These are phyloP conservation scores for Bembecia ichneumoniformis DNA, from an alignment of 2,888 invertebrate species.

Conservation along the genomic window DNA sequence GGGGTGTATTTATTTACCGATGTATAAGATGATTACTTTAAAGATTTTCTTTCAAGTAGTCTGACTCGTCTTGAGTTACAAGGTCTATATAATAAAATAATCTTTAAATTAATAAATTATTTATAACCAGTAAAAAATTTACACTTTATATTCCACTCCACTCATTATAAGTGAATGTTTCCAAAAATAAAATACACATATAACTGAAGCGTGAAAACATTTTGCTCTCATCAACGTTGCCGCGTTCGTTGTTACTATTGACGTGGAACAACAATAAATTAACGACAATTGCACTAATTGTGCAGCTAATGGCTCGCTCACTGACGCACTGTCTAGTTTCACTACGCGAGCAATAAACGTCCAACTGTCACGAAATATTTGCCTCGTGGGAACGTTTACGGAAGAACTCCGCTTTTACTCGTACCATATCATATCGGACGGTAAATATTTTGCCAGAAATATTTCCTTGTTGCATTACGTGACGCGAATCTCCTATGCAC, in stretches of 20 bases:
- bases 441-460: conserved; percentile 24
- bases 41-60: no score
- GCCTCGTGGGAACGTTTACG: conserved; percentile 40
- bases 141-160: no score
- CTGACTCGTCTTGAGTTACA: no score
- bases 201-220: no score
- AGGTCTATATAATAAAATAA: no score
- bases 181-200: no score
- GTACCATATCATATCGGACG: conserved; percentile 11
- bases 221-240: conserved; percentile 5
- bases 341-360: conserved; percentile 41
- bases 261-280: conserved; percentile 55
- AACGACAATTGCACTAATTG: conserved; percentile 69
- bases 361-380: conserved; percentile 40
- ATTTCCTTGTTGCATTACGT: conserved; percentile 43
- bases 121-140: no score
- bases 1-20: no score
- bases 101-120: no score
- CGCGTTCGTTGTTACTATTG: conserved; percentile 22
- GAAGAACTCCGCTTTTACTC: conserved; percentile 5
- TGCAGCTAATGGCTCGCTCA: conserved; percentile 56
- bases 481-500: conserved; percentile 33
- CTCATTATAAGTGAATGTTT: no score
- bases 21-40: no score
- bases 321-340: conserved; percentile 58